Evolutionary conservation across 2,797 vertebrate genomes (phyloP), one percentile per base, ranked within the genome.

Genomic region (Cetoscarus ocellatus): DNA sequence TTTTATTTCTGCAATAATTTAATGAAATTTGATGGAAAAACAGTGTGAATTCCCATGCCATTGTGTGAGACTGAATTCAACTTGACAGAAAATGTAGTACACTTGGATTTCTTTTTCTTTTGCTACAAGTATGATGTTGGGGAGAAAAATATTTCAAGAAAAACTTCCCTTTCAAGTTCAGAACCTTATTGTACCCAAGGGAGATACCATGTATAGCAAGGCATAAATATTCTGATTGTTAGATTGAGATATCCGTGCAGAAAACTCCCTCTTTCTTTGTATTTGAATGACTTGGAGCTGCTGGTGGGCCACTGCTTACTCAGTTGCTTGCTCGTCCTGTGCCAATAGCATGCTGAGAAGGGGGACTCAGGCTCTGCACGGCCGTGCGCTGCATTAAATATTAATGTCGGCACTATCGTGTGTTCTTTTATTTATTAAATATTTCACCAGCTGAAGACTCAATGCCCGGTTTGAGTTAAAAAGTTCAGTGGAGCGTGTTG

Each of bases 401-500:
- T 91, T 89, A 82, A 91, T 79, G 5, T 42, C 50, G 4, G 75
- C 14, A 35, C 60, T 49, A 18, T 75, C 18, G 43, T 84, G 75
- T 84, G 74, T 79, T 83, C 55, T 80, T 80, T 89, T 77, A 84
- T 90, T 88, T 81, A 87, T 87, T 84, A 18, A 79, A 66, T 79
- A 83, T 80, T 80, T 77, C 71, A 44, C 58, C 66, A 34, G 43
- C 53, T 8, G 15, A 66, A 35, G 73, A 76, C 61, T 54, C 39
- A 36, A 19, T 17, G 67, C 70, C 51, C 8, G n/a, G 58, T 77
- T 75, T 54, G 79, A 81, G 78, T 86, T 79, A 61, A 84, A 86
- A 80, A 84, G 78, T 89, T 84, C 78, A 87, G 61, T 55, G 52
- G 67, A 69, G 74, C 48, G 15, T 54, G 57, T 75, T 67, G 67